Conservation (phyloP, 1,140 invertebrate genomes). For the Agrypnia vestita region DNA sequence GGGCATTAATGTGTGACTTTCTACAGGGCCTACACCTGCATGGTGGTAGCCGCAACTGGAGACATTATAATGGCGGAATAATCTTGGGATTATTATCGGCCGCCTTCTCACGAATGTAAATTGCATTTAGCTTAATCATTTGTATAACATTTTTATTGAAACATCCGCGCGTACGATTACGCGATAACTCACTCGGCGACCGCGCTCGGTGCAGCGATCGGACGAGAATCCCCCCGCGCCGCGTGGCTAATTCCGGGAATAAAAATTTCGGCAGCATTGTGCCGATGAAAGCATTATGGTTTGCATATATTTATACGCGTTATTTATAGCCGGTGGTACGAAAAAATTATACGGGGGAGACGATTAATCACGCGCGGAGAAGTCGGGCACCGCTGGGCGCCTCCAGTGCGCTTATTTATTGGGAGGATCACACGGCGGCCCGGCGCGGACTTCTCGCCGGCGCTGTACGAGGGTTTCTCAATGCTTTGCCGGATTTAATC, state of each 20-base stretch:
- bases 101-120: too few species aligned
- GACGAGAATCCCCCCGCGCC: neutral
- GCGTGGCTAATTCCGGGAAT: conserved; percentile 40
- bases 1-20: too few species aligned
- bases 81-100: too few species aligned
- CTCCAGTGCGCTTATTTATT: conserved; percentile 40
- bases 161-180: too few species aligned
- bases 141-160: too few species aligned
- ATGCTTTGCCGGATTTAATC: neutral
- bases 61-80: too few species aligned
- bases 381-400: conserved; percentile 57
- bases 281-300: conserved; percentile 59
- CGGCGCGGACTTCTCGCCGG: conserved; percentile 7
- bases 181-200: too few species aligned
- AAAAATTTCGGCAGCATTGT: conserved; percentile 53
- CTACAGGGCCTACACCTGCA: too few species aligned
- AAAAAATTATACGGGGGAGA: conserved; percentile 46
- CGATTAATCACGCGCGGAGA: conserved; percentile 55
- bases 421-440: neutral
- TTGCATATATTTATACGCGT: conserved; percentile 54
- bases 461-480: neutral
- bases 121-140: too few species aligned
- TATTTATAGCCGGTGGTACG: conserved; percentile 51
- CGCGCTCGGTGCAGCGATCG: neutral
- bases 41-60: too few species aligned